Evolutionary conservation across 1,140 invertebrate genomes (phyloP).

Genomic region (Plectrocnemia conspersa): DNA sequence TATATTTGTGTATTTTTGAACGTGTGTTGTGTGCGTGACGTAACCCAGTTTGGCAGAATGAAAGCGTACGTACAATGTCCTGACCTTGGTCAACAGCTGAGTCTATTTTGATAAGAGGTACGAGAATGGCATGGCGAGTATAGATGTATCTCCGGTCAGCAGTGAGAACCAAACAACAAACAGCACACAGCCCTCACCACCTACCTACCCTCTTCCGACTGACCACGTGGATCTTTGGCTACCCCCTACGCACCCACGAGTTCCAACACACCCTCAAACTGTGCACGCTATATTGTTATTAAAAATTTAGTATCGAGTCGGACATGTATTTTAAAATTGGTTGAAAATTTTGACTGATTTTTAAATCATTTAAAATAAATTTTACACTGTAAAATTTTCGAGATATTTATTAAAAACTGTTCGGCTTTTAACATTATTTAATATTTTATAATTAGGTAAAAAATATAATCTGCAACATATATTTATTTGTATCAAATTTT

Average conservation of each 20-base stretch:
- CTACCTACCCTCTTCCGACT: conserved; percentile 1
- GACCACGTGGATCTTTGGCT: conserved; percentile 1
- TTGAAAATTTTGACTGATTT: not conserved
- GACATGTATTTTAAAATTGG: too few relatives aligned
- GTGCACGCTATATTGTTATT: not conserved
- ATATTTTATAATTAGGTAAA: too few relatives aligned
- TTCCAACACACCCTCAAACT: too few relatives aligned
- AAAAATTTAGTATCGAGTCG: too few relatives aligned
- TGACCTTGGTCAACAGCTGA: conserved; percentile 16
- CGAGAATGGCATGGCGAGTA: conserved; percentile 6
- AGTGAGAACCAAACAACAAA: conserved; percentile 21
- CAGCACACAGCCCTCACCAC: conserved; percentile 14
- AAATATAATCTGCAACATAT: too few relatives aligned
- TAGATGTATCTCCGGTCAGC: conserved; percentile 24
- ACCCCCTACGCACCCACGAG: conserved; percentile 10
- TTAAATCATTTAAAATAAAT: too few relatives aligned
- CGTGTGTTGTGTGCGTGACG: conserved; percentile 16
- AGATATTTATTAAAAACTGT: too few relatives aligned
- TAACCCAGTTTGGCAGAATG: conserved; percentile 9
- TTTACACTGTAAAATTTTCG: too few relatives aligned
- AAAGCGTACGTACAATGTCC: conserved; percentile 1
- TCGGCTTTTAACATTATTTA: too few relatives aligned
- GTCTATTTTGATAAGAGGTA: conserved; percentile 26
- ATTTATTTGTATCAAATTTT: too few relatives aligned
- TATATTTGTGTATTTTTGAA: too few relatives aligned